Conservation (phyloP, 2,797 vertebrate species). For the Nannoperca obscura region DNA sequence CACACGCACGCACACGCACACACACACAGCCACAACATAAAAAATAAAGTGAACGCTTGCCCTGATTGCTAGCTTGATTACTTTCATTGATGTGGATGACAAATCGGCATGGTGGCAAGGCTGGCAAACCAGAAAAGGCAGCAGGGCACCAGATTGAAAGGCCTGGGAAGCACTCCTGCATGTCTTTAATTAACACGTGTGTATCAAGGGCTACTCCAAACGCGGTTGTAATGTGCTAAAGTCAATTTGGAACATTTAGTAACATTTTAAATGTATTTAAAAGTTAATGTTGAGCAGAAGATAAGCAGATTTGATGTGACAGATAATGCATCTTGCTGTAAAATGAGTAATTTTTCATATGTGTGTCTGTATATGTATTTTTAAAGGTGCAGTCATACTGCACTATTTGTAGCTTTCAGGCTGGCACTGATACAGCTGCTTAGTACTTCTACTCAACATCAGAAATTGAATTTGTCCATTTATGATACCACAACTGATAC, state of each 20-base stretch:
- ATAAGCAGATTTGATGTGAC: constrained; percentile 3
- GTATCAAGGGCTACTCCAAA: constrained; percentile 48
- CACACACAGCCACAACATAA: constrained; percentile 17
- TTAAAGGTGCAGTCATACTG: neutral
- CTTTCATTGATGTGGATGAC: constrained; percentile 73
- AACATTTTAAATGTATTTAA: constrained; percentile 18
- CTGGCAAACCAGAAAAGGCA: constrained; percentile 43
- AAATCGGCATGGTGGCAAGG: constrained; percentile 52
- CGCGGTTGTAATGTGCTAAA: constrained; percentile 9
- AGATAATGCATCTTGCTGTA: neutral
- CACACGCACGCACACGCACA: constrained; percentile 9
- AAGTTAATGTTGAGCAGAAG: constrained; percentile 8
- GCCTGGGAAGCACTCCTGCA: constrained; percentile 48
- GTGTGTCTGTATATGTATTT: constrained; percentile 5
- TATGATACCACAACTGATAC: neutral
- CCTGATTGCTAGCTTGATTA: constrained; percentile 75
- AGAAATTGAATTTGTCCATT: constrained; percentile 4
- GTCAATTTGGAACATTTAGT: constrained; percentile 30
- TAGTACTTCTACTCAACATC: neutral
- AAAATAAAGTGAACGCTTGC: constrained; percentile 53
- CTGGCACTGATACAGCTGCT: constrained; percentile 11
- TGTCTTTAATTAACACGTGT: constrained; percentile 69
- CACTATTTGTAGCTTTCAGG: neutral
- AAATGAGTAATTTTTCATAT: neutral
- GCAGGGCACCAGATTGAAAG: constrained; percentile 55